Evolutionary conservation across 1,140 invertebrate genomes (phyloP).

Genomic region (Cydia splendana): DNA sequence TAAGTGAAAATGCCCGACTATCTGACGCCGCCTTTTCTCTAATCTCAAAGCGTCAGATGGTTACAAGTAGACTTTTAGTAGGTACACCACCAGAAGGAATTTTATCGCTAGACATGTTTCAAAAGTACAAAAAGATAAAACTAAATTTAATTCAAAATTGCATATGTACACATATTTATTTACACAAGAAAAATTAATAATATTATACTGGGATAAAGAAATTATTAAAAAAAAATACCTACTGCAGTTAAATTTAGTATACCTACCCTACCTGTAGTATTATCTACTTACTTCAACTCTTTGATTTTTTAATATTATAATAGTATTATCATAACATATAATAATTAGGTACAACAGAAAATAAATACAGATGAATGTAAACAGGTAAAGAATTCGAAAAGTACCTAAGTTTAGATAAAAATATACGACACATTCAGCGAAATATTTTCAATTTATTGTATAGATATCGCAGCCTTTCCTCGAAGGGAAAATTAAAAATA

Average conservation of each 20-base stretch:
- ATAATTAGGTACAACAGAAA: conserved; percentile 3
- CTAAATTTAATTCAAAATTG: conserved; percentile 19
- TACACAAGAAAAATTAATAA: background rate
- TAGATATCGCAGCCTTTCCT: conserved; percentile 7
- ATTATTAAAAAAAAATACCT: background rate
- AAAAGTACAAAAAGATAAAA: conserved; percentile 17
- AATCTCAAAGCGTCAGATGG: too few species aligned
- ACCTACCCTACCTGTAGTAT: background rate
- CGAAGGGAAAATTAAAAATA: background rate
- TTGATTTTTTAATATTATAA: conserved; percentile 20
- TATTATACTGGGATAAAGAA: background rate
- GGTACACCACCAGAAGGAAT: background rate
- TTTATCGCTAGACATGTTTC: background rate
- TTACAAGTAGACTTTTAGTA: background rate
- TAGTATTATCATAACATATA: background rate
- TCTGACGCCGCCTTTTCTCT: background rate
- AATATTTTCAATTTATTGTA: conserved; percentile 15
- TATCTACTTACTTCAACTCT: background rate
- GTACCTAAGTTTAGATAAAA: too few species aligned
- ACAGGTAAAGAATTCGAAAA: background rate
- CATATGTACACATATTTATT: conserved; percentile 26
- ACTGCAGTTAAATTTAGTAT: background rate
- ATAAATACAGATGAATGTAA: background rate
- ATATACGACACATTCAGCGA: background rate
- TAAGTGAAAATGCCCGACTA: too few species aligned